Percentiles rank a stretch among this genome's conserved stretches.
Evolutionary conservation across 2,888 invertebrate genomes (phyloP).

Genomic region (Zaprionus lineosus): DNA sequence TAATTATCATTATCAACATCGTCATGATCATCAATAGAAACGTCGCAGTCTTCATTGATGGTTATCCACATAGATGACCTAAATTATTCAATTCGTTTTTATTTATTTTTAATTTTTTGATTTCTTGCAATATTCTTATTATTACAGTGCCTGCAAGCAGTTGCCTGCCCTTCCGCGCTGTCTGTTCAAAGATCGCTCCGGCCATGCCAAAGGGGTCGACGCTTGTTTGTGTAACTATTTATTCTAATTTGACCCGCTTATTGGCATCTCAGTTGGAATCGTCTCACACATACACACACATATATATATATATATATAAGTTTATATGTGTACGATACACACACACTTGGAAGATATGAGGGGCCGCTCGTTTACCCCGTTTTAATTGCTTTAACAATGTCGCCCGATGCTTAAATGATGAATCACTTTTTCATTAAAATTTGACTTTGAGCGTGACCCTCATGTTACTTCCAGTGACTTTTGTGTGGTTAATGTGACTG

Average conservation of each 20-base stretch:
- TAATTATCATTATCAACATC: conserved; percentile 8
- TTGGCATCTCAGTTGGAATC: conserved; percentile 54
- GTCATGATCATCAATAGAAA: neutral
- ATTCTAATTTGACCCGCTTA: conserved; percentile 82
- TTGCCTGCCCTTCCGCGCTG: conserved; percentile 11
- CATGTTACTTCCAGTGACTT: conserved; percentile 64
- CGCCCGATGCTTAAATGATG: conserved; percentile 77
- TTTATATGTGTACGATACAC: conserved; percentile 1
- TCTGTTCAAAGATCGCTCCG: conserved; percentile 34
- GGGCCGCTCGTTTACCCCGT: conserved; percentile 56
- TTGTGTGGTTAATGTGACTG: conserved; percentile 43
- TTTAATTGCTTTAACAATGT: conserved; percentile 72
- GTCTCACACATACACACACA: conserved; percentile 37
- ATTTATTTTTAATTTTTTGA: conserved; percentile 82
- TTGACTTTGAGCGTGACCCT: conserved; percentile 79
- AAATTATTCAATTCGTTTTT: conserved; percentile 82
- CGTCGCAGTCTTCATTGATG: conserved; percentile 37
- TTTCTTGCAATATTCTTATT: conserved; percentile 72
- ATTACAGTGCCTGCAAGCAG: conserved; percentile 3
- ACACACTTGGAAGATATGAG: conserved; percentile 27
- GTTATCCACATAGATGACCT: conserved; percentile 69
- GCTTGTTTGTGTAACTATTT: conserved; percentile 79
- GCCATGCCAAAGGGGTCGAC: conserved; percentile 64
- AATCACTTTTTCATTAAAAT: conserved; percentile 80
- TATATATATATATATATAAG: neutral